Conservation (phyloP, 2,113 vertebrate genomes). For the Merops nubicus region DNA sequence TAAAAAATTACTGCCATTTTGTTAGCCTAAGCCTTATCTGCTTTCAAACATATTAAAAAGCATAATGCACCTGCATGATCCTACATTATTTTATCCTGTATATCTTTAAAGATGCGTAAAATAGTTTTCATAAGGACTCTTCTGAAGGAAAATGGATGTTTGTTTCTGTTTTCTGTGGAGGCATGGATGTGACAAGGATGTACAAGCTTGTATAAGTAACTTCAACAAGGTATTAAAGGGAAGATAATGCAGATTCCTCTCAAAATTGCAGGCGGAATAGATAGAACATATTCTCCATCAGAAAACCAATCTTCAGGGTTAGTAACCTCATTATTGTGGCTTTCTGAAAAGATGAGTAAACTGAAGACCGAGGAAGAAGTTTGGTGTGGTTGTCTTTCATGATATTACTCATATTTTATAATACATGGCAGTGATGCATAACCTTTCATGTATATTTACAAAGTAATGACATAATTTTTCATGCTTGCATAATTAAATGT, state of each 20-base stretch:
- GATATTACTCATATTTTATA: conserved; percentile 14
- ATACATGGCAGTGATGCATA: not conserved
- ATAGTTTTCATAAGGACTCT: not conserved
- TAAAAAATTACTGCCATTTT: not conserved
- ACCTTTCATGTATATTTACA: conserved; percentile 60
- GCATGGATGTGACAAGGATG: not conserved
- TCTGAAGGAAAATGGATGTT: not conserved
- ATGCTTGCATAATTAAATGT: conserved; percentile 54
- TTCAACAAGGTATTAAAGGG: not conserved
- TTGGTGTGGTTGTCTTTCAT: conserved; percentile 9
- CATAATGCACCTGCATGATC: not conserved
- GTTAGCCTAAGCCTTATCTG: not conserved
- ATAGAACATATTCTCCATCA: not conserved
- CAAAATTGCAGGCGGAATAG: not conserved
- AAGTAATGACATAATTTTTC: conserved; percentile 52
- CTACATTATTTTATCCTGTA: not conserved
- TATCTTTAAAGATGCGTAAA: not conserved
- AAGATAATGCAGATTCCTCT: not conserved
- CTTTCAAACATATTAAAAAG: not conserved
- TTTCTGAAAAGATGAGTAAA: not conserved
- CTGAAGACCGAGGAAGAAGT: not conserved
- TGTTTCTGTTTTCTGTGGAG: not conserved
- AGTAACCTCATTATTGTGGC: not conserved
- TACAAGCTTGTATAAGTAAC: not conserved
- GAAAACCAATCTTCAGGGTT: not conserved